Percentiles rank a stretch among this genome's conserved stretches.
phyloP scores from a whole-genome alignment of 2,888 invertebrate genomes.

The Asteroscopus sphinx region DNA sequence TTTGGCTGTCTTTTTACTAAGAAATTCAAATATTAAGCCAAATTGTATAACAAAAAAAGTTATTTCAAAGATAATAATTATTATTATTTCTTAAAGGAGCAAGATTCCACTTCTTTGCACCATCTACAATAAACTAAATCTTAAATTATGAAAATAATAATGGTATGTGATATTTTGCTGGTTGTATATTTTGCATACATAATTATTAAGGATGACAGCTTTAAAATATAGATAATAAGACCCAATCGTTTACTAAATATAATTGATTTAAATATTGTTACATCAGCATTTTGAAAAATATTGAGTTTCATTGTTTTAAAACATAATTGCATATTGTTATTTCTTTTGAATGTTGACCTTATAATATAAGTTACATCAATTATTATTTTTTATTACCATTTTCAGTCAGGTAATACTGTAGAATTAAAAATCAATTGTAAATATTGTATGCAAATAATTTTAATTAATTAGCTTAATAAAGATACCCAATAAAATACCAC shows the following conservation, averaged over 20 bases:
- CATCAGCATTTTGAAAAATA: constrained; percentile 23
- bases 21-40: constrained; percentile 31
- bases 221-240: constrained; percentile 76
- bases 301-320: not conserved
- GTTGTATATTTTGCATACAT: constrained; percentile 80
- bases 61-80: constrained; percentile 21
- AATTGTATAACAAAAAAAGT: constrained; percentile 18
- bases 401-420: constrained; percentile 27
- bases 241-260: constrained; percentile 49
- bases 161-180: constrained; percentile 82
- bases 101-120: constrained; percentile 46
- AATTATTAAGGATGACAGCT: constrained; percentile 74
- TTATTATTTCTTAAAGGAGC: constrained; percentile 29
- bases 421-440: constrained; percentile 54
- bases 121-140: constrained; percentile 43
- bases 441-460: constrained; percentile 68
- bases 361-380: constrained; percentile 6
- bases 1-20: constrained; percentile 54
- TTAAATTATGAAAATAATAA: constrained; percentile 45
- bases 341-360: constrained; percentile 7
- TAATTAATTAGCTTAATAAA: constrained; percentile 80
- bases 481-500: constrained; percentile 49
- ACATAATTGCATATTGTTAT: constrained; percentile 9
- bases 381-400: constrained; percentile 6
- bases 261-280: constrained; percentile 32